Evolutionary conservation across 2,888 invertebrate species (phyloP).

Genomic region (Hartigia nigra): DNA sequence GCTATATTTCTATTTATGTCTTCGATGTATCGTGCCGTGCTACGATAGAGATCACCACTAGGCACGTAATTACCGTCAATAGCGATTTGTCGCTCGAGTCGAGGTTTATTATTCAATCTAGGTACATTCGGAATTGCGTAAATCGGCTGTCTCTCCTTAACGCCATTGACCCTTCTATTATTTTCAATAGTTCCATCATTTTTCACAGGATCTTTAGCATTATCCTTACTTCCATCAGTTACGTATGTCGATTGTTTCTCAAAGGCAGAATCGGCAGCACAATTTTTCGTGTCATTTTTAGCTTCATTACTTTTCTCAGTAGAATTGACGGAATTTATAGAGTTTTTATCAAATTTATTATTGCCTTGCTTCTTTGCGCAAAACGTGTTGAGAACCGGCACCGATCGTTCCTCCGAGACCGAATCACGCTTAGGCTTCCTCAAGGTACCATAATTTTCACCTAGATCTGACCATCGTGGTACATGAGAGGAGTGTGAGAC

Average conservation of each 20-base stretch:
- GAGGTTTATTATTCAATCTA: slow-evolving; percentile 24
- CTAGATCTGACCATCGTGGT: slow-evolving; percentile 52
- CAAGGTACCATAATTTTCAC: slow-evolving; percentile 56
- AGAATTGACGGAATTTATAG: not conserved
- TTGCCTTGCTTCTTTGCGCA: slow-evolving; percentile 12
- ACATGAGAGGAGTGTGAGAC: slow-evolving; percentile 47
- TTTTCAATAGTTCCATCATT: not conserved
- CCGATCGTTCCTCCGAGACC: not conserved
- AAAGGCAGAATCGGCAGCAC: not conserved
- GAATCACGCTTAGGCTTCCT: slow-evolving; percentile 15
- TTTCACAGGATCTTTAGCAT: not conserved
- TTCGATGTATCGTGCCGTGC: slow-evolving; percentile 57
- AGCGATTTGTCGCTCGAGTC: slow-evolving; percentile 15
- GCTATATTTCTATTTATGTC: slow-evolving; percentile 59
- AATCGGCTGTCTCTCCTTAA: slow-evolving; percentile 44
- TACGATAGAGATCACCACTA: slow-evolving; percentile 56
- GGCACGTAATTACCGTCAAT: slow-evolving; percentile 56
- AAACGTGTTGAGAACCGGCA: not conserved
- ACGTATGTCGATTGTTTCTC: not conserved
- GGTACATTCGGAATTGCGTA: slow-evolving; percentile 52
- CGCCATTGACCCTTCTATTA: slow-evolving; percentile 14
- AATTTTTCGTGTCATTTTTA: not conserved
- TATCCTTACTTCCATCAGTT: not conserved
- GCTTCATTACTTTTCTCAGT: not conserved
- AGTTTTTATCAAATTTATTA: slow-evolving; percentile 19